These are phyloP conservation scores for Leucophora obtusa DNA, from an alignment of 2,888 invertebrate genomes.

Conservation along the genomic window DNA sequence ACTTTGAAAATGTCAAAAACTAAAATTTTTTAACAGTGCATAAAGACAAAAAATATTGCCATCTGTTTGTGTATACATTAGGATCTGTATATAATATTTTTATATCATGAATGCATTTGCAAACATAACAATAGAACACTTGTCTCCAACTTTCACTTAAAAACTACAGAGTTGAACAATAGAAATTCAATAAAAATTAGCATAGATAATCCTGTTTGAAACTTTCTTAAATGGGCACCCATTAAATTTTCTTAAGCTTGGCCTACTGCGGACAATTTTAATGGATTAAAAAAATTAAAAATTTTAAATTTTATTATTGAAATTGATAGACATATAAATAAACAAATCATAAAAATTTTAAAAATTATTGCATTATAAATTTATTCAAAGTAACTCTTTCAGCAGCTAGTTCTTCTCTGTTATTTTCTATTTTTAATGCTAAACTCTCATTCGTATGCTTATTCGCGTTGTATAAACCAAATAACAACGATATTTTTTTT, in stretches of 20 bases:
- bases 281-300: too few relatives aligned
- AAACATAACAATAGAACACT: constrained; percentile 57
- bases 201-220: too few relatives aligned
- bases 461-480: constrained; percentile 39
- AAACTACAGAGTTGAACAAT: constrained; percentile 15
- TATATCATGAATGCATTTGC: constrained; percentile 62
- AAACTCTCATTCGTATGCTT: constrained; percentile 48
- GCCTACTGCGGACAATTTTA: too few relatives aligned
- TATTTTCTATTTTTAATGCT: not conserved
- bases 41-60: constrained; percentile 35
- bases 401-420: constrained; percentile 11
- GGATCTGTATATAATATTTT: constrained; percentile 49
- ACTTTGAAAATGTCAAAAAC: too few relatives aligned
- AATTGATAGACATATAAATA: too few relatives aligned
- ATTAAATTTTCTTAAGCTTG: too few relatives aligned
- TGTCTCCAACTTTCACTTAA: constrained; percentile 46
- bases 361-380: too few relatives aligned
- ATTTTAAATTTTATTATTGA: too few relatives aligned
- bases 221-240: too few relatives aligned
- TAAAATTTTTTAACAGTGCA: constrained; percentile 38
- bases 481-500: constrained; percentile 36
- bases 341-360: too few relatives aligned
- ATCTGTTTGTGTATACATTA: constrained; percentile 40
- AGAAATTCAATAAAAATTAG: too few relatives aligned
- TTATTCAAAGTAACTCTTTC: too few relatives aligned